Conservation (phyloP, 2,797 vertebrate genomes). For the Anolis apletophallus region DNA sequence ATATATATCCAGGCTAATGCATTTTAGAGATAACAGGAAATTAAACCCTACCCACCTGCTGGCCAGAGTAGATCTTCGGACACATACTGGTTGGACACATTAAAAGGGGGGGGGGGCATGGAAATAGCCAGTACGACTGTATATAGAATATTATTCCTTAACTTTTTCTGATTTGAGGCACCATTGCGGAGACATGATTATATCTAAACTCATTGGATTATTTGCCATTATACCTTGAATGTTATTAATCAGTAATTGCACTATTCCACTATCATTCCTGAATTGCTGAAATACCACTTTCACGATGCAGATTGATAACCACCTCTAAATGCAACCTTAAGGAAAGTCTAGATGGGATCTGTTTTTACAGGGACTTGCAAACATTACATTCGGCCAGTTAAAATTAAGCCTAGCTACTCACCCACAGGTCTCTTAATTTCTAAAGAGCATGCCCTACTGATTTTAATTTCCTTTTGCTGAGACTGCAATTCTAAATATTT, state of each 20-base stretch:
- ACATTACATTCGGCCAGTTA: background rate
- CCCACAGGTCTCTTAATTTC: slow-evolving; percentile 8
- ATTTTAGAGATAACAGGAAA: background rate
- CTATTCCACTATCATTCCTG: slow-evolving; percentile 51
- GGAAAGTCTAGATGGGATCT: slow-evolving; percentile 30
- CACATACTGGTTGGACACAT: background rate
- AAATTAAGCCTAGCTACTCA: slow-evolving; percentile 14
- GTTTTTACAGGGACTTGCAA: background rate
- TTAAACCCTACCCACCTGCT: background rate
- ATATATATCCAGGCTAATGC: background rate
- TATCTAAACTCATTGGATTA: background rate
- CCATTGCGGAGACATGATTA: background rate
- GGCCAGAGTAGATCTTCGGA: background rate
- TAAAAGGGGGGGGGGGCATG: background rate
- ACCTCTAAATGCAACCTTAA: slow-evolving; percentile 55
- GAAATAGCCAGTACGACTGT: background rate
- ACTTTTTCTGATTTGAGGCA: background rate
- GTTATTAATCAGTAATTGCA: slow-evolving; percentile 32
- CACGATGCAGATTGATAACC: slow-evolving; percentile 20
- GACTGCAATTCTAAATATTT: background rate
- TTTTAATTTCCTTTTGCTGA: background rate
- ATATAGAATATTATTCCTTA: background rate
- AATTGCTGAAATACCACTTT: slow-evolving; percentile 52
- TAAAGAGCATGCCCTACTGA: background rate
- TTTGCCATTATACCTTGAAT: slow-evolving; percentile 4